These are phyloP conservation scores for Agrochola lychnidis DNA, from an alignment of 2,888 invertebrate species.

Conservation along the genomic window DNA sequence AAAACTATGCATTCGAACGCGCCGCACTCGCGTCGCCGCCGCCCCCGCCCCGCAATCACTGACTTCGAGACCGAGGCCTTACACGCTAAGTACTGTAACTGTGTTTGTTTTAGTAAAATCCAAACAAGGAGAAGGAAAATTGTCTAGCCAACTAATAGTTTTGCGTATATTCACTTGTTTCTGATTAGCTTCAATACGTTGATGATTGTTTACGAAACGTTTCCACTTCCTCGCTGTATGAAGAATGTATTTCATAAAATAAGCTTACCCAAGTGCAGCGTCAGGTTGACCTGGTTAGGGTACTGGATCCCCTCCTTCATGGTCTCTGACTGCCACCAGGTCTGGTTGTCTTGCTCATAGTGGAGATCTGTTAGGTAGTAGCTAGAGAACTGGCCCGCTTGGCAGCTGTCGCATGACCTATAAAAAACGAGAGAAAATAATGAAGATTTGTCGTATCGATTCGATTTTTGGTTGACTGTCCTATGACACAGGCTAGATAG, in stretches of 20 bases:
- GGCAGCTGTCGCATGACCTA: constrained; percentile 96
- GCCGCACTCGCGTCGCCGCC: no score
- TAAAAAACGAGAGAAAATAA: background rate
- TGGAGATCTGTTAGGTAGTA: constrained; percentile 97
- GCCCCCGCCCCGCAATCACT: no score
- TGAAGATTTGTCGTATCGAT: background rate
- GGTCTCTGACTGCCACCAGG: constrained; percentile 99
- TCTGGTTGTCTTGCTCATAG: constrained; percentile 96
- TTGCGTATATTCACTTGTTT: background rate
- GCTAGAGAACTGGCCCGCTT: constrained; percentile 88
- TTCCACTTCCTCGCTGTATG: background rate
- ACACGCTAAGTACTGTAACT: background rate
- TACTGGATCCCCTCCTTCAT: constrained; percentile 98
- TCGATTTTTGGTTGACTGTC: background rate
- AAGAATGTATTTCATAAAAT: background rate
- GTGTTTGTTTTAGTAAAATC: background rate
- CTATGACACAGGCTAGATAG: background rate
- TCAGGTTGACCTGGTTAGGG: constrained; percentile 97
- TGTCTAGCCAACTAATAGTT: background rate
- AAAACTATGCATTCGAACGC: no score
- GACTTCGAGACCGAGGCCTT: no score
- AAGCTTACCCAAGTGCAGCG: constrained; percentile 94
- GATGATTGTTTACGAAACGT: background rate
- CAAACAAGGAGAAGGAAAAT: background rate
- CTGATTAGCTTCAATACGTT: background rate